These are phyloP conservation scores for Sander lucioperca DNA, from an alignment of 2,113 vertebrate species.

Conservation along the genomic window DNA sequence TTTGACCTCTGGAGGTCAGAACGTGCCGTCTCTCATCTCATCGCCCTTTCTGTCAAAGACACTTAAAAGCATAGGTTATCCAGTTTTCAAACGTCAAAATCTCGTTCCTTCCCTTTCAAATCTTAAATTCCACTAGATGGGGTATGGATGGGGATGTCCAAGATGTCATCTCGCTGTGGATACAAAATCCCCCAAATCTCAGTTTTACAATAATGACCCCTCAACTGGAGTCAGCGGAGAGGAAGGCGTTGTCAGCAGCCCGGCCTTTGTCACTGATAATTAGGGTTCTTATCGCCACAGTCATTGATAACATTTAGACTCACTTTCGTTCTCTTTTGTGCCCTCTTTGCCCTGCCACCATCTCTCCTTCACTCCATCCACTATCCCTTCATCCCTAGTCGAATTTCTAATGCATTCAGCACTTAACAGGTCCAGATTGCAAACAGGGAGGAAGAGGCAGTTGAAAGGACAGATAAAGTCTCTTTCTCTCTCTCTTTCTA, in stretches of 20 bases:
- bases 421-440: constrained; percentile 76
- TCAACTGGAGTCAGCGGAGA: constrained; percentile 32
- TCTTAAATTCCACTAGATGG: neutral
- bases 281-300: constrained; percentile 60
- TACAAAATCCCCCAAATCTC: constrained; percentile 51
- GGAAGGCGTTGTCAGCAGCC: constrained; percentile 38
- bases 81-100: constrained; percentile 29
- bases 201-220: constrained; percentile 51
- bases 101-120: constrained; percentile 35
- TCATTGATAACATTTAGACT: constrained; percentile 72
- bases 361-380: constrained; percentile 42
- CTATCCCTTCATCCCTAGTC: constrained; percentile 60
- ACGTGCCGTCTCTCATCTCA: constrained; percentile 15
- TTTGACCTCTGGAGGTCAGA: constrained; percentile 69
- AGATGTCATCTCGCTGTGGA: constrained; percentile 38
- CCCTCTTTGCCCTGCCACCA: constrained; percentile 34
- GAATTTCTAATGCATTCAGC: constrained; percentile 74
- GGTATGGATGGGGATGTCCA: constrained; percentile 26
- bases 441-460: constrained; percentile 62
- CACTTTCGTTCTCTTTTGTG: constrained; percentile 50
- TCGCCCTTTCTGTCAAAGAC: constrained; percentile 17
- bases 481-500: constrained; percentile 46
- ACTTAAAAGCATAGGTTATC: constrained; percentile 11
- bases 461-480: constrained; percentile 76
- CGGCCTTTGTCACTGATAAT: constrained; percentile 72